phyloP scores from a whole-genome alignment of 2,797 vertebrate species.

The Champsocephalus esox region DNA sequence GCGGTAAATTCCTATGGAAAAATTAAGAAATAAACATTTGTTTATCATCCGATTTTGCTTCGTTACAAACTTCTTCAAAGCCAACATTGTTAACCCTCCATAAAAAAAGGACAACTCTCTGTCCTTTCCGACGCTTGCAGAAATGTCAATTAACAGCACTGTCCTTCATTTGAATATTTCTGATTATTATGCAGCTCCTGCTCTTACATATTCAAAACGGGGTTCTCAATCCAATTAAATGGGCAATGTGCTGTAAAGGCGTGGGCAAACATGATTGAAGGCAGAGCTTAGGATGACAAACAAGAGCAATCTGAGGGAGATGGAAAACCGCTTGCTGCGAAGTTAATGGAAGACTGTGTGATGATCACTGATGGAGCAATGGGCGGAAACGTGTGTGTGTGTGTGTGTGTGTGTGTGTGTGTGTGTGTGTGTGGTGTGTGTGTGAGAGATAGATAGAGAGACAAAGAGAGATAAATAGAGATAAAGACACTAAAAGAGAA shows the following conservation, averaged over 20 bases:
- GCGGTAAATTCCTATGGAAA: slow-evolving; percentile 21
- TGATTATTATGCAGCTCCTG: slow-evolving; percentile 81
- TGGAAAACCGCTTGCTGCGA: slow-evolving; percentile 78
- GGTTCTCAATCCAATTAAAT: slow-evolving; percentile 85
- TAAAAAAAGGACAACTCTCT: slow-evolving; percentile 36
- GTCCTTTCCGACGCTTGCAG: slow-evolving; percentile 65
- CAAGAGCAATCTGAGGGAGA: slow-evolving; percentile 83
- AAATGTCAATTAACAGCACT: slow-evolving; percentile 79
- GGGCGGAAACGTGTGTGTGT: slow-evolving; percentile 46
- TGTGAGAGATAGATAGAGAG: neutral
- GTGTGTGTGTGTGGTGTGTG: slow-evolving; percentile 6
- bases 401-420: slow-evolving; percentile 32
- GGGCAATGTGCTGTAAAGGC: slow-evolving; percentile 84
- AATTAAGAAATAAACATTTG: slow-evolving; percentile 32
- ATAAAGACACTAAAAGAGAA: slow-evolving; percentile 48
- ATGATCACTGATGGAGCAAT: slow-evolving; percentile 77
- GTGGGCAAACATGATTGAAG: slow-evolving; percentile 84
- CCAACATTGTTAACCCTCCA: slow-evolving; percentile 47
- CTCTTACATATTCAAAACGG: slow-evolving; percentile 82
- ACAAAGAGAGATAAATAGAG: slow-evolving; percentile 20
- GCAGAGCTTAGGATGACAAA: slow-evolving; percentile 85
- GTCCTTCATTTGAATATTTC: slow-evolving; percentile 83
- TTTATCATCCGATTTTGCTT: slow-evolving; percentile 19
- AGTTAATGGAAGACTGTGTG: slow-evolving; percentile 83
- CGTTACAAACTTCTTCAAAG: slow-evolving; percentile 39